Evolutionary conservation across 2,113 vertebrate species (phyloP).

Genomic region (Pyrgilauda ruficollis): DNA sequence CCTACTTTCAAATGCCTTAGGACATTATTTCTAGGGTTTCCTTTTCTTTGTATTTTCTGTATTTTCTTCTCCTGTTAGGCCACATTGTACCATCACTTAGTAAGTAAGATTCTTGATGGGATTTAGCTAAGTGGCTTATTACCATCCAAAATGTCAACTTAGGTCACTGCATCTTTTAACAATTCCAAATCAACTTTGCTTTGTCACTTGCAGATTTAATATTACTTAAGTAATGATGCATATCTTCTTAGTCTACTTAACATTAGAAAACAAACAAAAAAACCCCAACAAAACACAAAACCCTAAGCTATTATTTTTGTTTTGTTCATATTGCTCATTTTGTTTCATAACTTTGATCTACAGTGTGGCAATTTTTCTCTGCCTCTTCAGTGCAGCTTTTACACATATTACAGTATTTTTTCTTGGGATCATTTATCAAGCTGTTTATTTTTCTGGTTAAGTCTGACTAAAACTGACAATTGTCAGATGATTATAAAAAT

Average conservation of each 20-base stretch:
- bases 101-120: neutral
- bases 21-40: neutral
- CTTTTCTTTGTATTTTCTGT: neutral
- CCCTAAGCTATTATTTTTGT: neutral
- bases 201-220: neutral
- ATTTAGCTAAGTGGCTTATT: neutral
- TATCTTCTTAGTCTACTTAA: neutral
- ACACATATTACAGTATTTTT: neutral
- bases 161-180: neutral
- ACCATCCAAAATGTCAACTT: neutral
- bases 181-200: neutral
- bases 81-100: neutral
- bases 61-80: neutral
- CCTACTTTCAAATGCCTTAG: neutral
- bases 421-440: neutral
- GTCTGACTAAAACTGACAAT: neutral
- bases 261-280: neutral
- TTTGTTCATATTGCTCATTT: neutral
- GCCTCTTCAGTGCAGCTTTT: neutral
- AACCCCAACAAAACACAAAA: neutral
- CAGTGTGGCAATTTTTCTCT: neutral
- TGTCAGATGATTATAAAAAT: neutral
- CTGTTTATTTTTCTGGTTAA: neutral
- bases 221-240: neutral
- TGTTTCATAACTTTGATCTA: neutral